Evolutionary conservation across 2,797 vertebrate genomes (phyloP).

Genomic region (Gambelia wislizenii): DNA sequence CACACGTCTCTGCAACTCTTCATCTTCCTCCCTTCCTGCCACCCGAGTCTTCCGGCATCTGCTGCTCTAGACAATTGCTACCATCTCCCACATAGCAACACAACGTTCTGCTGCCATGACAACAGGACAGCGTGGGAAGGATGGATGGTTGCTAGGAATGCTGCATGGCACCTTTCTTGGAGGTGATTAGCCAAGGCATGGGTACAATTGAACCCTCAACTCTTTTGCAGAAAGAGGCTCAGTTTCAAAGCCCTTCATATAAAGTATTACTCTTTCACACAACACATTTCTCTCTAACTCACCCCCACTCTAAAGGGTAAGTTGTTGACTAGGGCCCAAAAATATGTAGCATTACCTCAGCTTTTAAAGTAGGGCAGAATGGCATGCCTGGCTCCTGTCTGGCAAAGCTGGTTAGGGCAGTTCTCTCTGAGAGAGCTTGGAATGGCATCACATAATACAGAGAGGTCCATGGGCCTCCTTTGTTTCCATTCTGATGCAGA

Average conservation of each 20-base stretch:
- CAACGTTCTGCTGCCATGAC: slow-evolving; percentile 37
- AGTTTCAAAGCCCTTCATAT: neutral
- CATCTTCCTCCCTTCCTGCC: slow-evolving; percentile 45
- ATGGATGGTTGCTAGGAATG: slow-evolving; percentile 33
- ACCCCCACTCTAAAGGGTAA: neutral
- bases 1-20: slow-evolving; percentile 27
- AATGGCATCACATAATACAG: too few species aligned
- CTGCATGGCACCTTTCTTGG: slow-evolving; percentile 31
- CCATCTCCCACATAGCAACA: slow-evolving; percentile 35
- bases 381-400: neutral
- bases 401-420: neutral
- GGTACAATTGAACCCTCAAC: slow-evolving; percentile 3
- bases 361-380: neutral
- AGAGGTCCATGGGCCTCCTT: neutral
- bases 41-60: slow-evolving; percentile 33
- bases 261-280: neutral
- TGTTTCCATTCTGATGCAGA: neutral
- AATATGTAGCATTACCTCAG: neutral
- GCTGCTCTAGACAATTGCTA: slow-evolving; percentile 32
- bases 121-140: slow-evolving; percentile 42
- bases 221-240: neutral
- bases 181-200: slow-evolving; percentile 23
- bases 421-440: neutral
- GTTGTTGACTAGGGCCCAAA: neutral
- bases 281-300: too few species aligned